Percentiles rank a stretch among this genome's conserved stretches.
Conservation (phyloP, 2,888 invertebrate species). For the Auanema sp. region DNA sequence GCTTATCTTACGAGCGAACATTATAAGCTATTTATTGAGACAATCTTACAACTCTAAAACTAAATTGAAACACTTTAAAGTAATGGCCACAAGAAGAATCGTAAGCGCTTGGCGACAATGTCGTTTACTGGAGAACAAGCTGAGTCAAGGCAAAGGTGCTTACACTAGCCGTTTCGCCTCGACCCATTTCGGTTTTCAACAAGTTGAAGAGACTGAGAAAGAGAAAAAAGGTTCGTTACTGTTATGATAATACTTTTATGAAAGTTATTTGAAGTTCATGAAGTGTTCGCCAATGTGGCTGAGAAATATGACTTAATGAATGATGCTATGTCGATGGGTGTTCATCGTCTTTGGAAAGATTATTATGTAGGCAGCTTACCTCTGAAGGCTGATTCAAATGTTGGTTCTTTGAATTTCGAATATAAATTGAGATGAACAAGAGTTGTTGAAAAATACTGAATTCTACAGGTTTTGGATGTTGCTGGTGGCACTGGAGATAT, state of each 20-base stretch:
- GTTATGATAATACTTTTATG: too few species aligned
- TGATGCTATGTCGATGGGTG: slow-evolving; percentile 91
- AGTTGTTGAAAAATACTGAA: not conserved
- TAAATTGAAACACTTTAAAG: too few species aligned
- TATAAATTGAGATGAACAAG: too few species aligned
- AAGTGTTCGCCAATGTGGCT: slow-evolving; percentile 92
- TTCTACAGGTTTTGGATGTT: slow-evolving; percentile 76
- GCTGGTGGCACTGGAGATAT: slow-evolving; percentile 99
- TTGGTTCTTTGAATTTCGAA: slow-evolving; percentile 65
- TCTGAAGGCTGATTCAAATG: slow-evolving; percentile 76
- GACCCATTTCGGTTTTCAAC: slow-evolving; percentile 60
- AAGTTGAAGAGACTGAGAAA: slow-evolving; percentile 57
- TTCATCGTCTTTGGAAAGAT: slow-evolving; percentile 96
- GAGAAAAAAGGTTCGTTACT: slow-evolving; percentile 42
- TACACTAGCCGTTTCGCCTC: slow-evolving; percentile 17
- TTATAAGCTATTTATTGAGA: too few species aligned
- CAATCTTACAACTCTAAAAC: too few species aligned
- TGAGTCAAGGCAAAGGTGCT: too few species aligned
- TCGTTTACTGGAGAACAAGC: too few species aligned
- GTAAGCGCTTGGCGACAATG: too few species aligned
- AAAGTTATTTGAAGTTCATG: slow-evolving; percentile 72
- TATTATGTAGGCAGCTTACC: slow-evolving; percentile 79
- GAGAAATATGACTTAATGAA: slow-evolving; percentile 94
- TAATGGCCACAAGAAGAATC: too few species aligned
- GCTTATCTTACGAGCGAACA: too few species aligned